A percentile compares a stretch with the other conserved stretches of the same genome.
These are phyloP conservation scores for Callinectes sapidus DNA, from an alignment of 2,888 invertebrate genomes.

Conservation along the genomic window DNA sequence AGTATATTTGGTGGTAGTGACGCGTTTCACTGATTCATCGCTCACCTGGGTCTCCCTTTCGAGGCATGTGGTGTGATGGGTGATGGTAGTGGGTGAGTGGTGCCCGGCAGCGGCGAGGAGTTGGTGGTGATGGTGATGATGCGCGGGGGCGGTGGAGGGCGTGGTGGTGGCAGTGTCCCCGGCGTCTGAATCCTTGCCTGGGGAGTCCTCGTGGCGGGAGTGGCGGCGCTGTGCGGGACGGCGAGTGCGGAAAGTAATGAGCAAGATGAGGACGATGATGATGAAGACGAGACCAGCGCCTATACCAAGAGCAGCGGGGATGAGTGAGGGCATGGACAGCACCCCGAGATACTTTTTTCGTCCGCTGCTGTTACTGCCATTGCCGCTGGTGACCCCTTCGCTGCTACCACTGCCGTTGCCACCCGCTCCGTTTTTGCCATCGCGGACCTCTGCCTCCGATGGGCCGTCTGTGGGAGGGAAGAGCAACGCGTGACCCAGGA, in stretches of 20 bases:
- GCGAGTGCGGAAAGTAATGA: conserved; percentile 64
- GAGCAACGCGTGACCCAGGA: background rate
- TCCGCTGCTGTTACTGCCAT: background rate
- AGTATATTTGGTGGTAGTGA: background rate
- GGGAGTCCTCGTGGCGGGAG: conserved; percentile 30
- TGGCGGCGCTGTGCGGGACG: conserved; percentile 5
- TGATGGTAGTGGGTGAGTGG: background rate
- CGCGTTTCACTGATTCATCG: background rate
- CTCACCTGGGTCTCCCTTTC: conserved; percentile 30
- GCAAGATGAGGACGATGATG: conserved; percentile 68
- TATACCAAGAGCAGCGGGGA: conserved; percentile 69
- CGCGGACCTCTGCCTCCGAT: conserved; percentile 70
- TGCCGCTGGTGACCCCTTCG: background rate
- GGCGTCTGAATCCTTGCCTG: background rate
- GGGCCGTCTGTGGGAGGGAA: conserved; percentile 61
- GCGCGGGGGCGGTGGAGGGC: background rate
- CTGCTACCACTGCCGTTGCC: background rate
- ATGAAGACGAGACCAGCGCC: conserved; percentile 69
- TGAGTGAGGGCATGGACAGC: conserved; percentile 51
- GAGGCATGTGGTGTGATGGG: background rate
- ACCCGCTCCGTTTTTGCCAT: conserved; percentile 56
- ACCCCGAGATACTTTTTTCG: conserved; percentile 44
- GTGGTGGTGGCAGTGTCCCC: conserved; percentile 5
- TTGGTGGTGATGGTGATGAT: background rate
- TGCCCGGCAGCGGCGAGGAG: background rate